Evolutionary conservation across 2,113 vertebrate species (phyloP), one percentile per base, ranked within the genome.

Genomic region (Stomatorhinus ivindoensis): DNA sequence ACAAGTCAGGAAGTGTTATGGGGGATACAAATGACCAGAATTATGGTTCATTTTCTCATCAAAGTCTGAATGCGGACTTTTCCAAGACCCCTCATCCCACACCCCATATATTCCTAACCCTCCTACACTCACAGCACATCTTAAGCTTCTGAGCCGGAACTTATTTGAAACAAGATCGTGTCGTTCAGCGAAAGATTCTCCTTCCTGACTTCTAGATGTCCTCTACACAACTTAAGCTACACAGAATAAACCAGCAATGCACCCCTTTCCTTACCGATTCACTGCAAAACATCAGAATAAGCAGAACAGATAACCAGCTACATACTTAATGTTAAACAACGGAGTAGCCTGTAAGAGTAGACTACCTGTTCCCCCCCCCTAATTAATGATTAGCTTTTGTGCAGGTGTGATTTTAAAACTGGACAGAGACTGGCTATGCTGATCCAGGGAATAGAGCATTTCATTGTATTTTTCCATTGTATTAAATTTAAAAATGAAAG

Each of bases 401-500:
- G 69, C 10, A 80, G 73, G 51, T 90, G 88, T 69, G 44, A 24
- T 50, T 46, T 84, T 89, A 86, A 86, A 90, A 48, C 19, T 42
- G 39, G 7, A 27, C 19, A 24, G 39, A 11, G 44, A n/a, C 8
- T 84, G 44, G 3, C 15, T 44, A 84, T 47, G 47, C 3, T 21
- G 82, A 39, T 42, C 4, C 80, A 21, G 21, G 17, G 39, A 21
- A 13, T 4, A 10, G 86, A 35, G 31, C 31, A 76, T 76, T 76
- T 42, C 13, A 6, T 17, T 31, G 69, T 76, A 76, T 76, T 39
- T 35, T 39, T 76, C 31, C 69, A 76, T 13, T 76, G 31, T 39
- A 35, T 19, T 39, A 65, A 11, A n/a, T 65, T 65, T 1, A 65
- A 17, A 76, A 39, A 76, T 76, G 4, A 42, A 80, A 80, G 35